Evolutionary conservation across 2,113 vertebrate species (phyloP).

Genomic region (Todiramphus saurophagus): DNA sequence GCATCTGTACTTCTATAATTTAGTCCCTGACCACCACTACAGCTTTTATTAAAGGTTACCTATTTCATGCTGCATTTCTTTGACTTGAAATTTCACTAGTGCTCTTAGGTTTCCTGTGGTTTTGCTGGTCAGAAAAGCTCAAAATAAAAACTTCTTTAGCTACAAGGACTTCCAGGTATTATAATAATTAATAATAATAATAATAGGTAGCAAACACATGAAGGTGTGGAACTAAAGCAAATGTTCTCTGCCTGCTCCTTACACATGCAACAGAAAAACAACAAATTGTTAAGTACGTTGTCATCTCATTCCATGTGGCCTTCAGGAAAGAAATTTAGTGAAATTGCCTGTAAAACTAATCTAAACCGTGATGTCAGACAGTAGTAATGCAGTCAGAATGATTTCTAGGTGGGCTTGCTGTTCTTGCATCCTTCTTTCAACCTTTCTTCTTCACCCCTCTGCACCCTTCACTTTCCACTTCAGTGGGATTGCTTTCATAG

Average conservation of each 20-base stretch:
- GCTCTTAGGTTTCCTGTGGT: not conserved
- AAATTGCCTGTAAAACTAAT: not conserved
- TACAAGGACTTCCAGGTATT: not conserved
- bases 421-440: not conserved
- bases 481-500: not conserved
- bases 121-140: not conserved
- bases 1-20: not conserved
- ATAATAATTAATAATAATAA: not conserved
- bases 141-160: not conserved
- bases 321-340: not conserved
- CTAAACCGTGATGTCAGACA: not conserved
- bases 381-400: not conserved
- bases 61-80: not conserved
- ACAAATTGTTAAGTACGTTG: not conserved
- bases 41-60: not conserved
- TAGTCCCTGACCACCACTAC: not conserved
- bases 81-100: not conserved
- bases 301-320: accelerated
- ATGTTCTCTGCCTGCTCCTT: not conserved
- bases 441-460: not conserved
- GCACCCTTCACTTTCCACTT: not conserved
- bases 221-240: not conserved
- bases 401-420: not conserved
- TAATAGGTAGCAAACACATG: accelerated
- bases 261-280: not conserved